phyloP scores from a whole-genome alignment of 2,888 invertebrate species.

The Clivina fossor region DNA sequence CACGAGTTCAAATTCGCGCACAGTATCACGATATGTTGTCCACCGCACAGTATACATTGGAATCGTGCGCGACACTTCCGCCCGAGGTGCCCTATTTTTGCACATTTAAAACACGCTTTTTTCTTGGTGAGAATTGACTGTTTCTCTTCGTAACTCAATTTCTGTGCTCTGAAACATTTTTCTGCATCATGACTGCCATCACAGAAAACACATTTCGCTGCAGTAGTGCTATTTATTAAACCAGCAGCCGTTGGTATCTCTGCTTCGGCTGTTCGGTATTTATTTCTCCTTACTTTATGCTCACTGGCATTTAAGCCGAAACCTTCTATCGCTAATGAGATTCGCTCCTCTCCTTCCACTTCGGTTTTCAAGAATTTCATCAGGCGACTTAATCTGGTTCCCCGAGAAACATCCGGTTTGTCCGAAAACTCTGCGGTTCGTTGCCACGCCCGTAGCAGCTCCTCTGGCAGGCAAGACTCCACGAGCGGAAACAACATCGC shows the following conservation, averaged over 20 bases:
- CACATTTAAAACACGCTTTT: slow-evolving; percentile 1
- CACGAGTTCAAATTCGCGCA: not conserved
- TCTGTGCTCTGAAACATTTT: slow-evolving; percentile 16
- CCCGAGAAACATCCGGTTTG: too few species aligned
- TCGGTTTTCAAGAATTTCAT: slow-evolving; percentile 40
- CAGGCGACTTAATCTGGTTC: slow-evolving; percentile 1
- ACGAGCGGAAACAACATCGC: slow-evolving; percentile 27
- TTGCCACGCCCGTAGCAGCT: slow-evolving; percentile 19
- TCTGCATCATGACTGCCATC: not conserved
- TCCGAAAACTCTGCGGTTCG: not conserved
- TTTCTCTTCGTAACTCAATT: slow-evolving; percentile 6
- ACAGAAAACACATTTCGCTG: slow-evolving; percentile 12
- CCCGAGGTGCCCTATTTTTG: not conserved
- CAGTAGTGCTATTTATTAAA: not conserved
- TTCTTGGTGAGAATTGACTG: not conserved
- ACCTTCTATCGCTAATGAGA: slow-evolving; percentile 36
- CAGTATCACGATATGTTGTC: not conserved
- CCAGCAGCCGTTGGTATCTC: slow-evolving; percentile 6
- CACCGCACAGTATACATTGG: not conserved
- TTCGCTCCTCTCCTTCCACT: slow-evolving; percentile 41
- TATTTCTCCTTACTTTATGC: not conserved
- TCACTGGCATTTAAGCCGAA: too few species aligned
- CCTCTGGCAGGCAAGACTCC: slow-evolving; percentile 21
- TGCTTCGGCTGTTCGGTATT: not conserved
- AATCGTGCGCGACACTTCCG: not conserved